Evolutionary conservation across 2,797 vertebrate species (phyloP), one percentile per base, ranked within the genome.

Genomic region (Lindbergichthys nudifrons): DNA sequence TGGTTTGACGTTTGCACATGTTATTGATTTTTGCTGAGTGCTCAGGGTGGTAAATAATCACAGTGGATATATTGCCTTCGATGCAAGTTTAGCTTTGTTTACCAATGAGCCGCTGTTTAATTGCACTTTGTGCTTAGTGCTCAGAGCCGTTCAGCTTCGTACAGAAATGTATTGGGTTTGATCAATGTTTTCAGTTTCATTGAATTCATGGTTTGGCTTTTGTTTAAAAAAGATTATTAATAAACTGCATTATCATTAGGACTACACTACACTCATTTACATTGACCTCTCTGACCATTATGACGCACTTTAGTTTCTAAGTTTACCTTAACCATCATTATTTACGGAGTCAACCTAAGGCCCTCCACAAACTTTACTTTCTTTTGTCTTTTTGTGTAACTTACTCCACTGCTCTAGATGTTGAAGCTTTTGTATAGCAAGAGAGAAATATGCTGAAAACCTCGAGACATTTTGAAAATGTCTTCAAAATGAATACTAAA

Each of bases 21-120:
- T 94, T 92, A 93, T 94, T 92, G 93, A 93, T 92, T 93, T 88
- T 48, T 83, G 32, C 89, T 76, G 83, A 92, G 83, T 75, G 84
- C 87, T 88, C 68, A 74, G 78, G 75, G 88, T 82, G 83, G 85
- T 89, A 90, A 93, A 94, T 93, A 93, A 92, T 89, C 87, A 83
- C 71, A 76, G 85, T 79, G 63, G 77, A 93, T 92, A 83, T 88
- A 90, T 91, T 88, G 84, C 90, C 59, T 86, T 56, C 12, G 30
- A 83, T 77, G 87, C 88, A 91, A 89, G 73, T 89, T 90, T 76
- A 72, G 83, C 84, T 91, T 88, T 92, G 91, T 93, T 93, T 93
- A 89, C 77, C 30, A 47, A 87, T 73, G 73, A 77, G 71, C 71
- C 43, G 68, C 75, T 78, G 83, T 87, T 92, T 93, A 92, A 93